Base-by-base conservation (phyloP, 2,797 vertebrate species). In the Phrynocephalus guinanensis region DNA sequence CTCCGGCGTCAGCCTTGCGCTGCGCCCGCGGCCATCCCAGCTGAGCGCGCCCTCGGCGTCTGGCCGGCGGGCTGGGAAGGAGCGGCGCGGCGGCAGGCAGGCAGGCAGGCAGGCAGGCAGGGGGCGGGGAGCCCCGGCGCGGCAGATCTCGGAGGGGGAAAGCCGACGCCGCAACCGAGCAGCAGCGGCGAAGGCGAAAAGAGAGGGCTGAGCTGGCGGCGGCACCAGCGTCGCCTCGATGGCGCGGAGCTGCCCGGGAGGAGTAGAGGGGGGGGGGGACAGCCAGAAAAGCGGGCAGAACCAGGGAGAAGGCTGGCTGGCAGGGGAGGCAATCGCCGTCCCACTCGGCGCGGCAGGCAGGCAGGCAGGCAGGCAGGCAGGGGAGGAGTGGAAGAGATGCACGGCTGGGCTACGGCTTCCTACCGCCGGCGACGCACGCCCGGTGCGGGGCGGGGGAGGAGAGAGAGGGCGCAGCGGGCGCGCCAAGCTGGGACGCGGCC, bases 1-100 rank as follows among this genome's bases (percentile, higher is more conserved):
- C 87, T 92, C 89, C 85, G 84, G 87, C 90, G 70, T 94, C 91
- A 94, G 91, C 92, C 93, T 91, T 85, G 91, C 88, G 93, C 89
- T 16, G 88, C 90, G 38, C 38, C 75, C 60, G 73, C 78, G 22
- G 90, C 95, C 80, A 73, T 79, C 77, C 82, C 75, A 72, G 73
- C 86, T 38, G 6, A 71, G 91, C 89, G 90, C 84, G 11, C 60
- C 60, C 88, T 78, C 90, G 82, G 86, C 84, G 82, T 66, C 86
- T 52, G 83, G 82, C 52, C 52, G 52, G 52, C 52, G 63, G 48
- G 18, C 38, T 80, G 28, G 68, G 52, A 56, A 56, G 52, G 52
- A 18, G 86, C 73, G 66, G 75, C 73, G 33, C 87, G 60, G 82
- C 70, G 70, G 50, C 75, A 10, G 71, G 33, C 33, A 33, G 33